Evolutionary conservation across 2,797 vertebrate genomes (phyloP).

Genomic region (Mormyrus proboscirostris): DNA sequence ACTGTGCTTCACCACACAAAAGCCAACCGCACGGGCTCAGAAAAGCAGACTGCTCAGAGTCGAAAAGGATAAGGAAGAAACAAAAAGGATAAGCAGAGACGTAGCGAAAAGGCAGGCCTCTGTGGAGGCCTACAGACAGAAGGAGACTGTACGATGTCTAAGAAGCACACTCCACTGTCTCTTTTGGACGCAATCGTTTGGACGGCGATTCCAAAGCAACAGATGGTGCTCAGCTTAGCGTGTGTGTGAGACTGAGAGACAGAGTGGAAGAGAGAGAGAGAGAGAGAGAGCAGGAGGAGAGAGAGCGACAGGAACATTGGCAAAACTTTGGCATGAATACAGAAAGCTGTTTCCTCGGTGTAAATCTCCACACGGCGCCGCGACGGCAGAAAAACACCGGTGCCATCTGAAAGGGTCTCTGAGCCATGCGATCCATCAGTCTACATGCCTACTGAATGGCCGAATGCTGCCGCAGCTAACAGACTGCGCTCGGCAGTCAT

Average conservation of each 20-base stretch:
- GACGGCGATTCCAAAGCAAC: conserved; percentile 38
- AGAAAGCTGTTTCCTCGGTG: conserved; percentile 51
- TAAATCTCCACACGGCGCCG: conserved; percentile 53
- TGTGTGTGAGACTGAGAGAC: conserved; percentile 26
- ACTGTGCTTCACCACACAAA: neutral
- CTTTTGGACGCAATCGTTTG: conserved; percentile 5
- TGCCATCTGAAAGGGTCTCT: conserved; percentile 37
- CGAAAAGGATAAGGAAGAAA: neutral
- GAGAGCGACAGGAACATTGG: conserved; percentile 29
- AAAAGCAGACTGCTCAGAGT: neutral
- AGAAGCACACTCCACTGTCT: neutral
- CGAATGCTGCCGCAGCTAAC: neutral
- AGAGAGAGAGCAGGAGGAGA: neutral
- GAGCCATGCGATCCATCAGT: conserved; percentile 14
- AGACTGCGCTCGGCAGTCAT: neutral
- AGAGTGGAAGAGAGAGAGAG: conserved; percentile 47
- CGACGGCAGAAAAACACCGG: conserved; percentile 44
- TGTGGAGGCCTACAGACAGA: neutral
- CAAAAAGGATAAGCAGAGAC: neutral
- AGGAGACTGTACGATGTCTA: neutral
- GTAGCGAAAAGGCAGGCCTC: neutral
- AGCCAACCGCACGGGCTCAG: neutral
- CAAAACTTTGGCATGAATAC: conserved; percentile 54
- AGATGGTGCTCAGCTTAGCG: conserved; percentile 28
- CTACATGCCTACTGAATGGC: neutral